Conservation (phyloP, 2,888 invertebrate species). For the Trichacis sp. region DNA sequence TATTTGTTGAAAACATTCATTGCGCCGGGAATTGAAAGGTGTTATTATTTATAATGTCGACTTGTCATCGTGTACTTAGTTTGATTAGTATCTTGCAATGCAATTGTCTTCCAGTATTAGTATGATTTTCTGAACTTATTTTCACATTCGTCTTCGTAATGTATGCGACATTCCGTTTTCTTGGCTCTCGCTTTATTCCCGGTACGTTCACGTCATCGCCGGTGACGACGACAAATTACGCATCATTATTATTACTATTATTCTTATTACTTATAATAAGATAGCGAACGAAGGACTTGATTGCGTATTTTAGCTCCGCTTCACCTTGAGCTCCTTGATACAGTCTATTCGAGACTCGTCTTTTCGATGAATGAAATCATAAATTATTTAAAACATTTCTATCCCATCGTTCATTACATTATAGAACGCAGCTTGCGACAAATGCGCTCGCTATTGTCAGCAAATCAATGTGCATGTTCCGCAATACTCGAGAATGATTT, state of each 20-base stretch:
- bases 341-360: constrained; percentile 37
- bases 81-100: constrained; percentile 36
- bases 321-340: constrained; percentile 39
- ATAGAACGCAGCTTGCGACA: constrained; percentile 10
- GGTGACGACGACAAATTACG: constrained; percentile 41
- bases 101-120: constrained; percentile 41
- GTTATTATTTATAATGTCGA: constrained; percentile 33
- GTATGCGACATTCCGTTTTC: constrained; percentile 33
- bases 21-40: constrained; percentile 30
- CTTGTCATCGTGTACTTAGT: constrained; percentile 42
- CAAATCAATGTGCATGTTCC: too few species aligned
- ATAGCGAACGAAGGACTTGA: constrained; percentile 43
- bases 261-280: constrained; percentile 44
- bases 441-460: not conserved
- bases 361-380: constrained; percentile 33
- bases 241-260: constrained; percentile 44
- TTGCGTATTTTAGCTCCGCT: constrained; percentile 40
- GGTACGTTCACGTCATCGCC: constrained; percentile 37
- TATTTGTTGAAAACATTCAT: constrained; percentile 40
- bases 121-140: constrained; percentile 43
- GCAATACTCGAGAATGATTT: too few species aligned
- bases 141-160: constrained; percentile 35
- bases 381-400: constrained; percentile 16
- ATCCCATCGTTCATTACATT: constrained; percentile 11
- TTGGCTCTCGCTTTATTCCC: constrained; percentile 32